These are phyloP conservation scores for Amblyteles armatorius DNA, from an alignment of 2,888 invertebrate genomes.

Conservation along the genomic window DNA sequence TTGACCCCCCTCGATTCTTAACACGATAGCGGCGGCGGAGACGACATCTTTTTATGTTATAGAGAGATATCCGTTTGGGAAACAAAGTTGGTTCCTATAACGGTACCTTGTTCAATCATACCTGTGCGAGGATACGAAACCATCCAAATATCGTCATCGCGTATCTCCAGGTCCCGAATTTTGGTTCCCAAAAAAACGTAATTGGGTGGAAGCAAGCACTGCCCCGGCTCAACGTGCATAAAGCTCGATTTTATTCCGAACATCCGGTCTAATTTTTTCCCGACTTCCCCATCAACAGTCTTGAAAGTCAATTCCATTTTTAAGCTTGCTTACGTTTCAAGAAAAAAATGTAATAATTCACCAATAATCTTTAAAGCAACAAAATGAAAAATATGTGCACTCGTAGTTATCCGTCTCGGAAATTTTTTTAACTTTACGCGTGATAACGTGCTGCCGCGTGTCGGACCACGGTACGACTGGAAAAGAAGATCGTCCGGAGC, in stretches of 20 bases:
- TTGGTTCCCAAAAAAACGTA: conserved; percentile 89
- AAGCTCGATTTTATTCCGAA: conserved; percentile 90
- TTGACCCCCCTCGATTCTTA: no score
- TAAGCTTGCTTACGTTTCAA: neutral
- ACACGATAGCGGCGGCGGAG: no score
- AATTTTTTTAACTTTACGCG: neutral
- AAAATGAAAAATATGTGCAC: neutral
- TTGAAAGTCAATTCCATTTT: conserved; percentile 83
- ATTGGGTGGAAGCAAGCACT: conserved; percentile 89
- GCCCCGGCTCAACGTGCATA: conserved; percentile 90
- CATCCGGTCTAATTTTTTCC: conserved; percentile 88
- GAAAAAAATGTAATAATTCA: neutral
- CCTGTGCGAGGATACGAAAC: conserved; percentile 96
- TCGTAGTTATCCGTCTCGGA: neutral
- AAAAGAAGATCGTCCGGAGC: conserved; percentile 41
- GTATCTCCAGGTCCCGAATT: conserved; percentile 90
- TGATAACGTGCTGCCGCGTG: conserved; percentile 5
- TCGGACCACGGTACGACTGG: conserved; percentile 19
- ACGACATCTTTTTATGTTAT: no score
- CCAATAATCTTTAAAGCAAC: neutral
- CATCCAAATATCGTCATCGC: conserved; percentile 93
- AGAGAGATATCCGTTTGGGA: no score
- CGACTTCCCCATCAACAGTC: conserved; percentile 87
- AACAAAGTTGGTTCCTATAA: conserved; percentile 14
- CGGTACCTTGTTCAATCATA: conserved; percentile 77